Evolutionary conservation across 2,797 vertebrate genomes (phyloP).

Genomic region (Alauda arvensis): DNA sequence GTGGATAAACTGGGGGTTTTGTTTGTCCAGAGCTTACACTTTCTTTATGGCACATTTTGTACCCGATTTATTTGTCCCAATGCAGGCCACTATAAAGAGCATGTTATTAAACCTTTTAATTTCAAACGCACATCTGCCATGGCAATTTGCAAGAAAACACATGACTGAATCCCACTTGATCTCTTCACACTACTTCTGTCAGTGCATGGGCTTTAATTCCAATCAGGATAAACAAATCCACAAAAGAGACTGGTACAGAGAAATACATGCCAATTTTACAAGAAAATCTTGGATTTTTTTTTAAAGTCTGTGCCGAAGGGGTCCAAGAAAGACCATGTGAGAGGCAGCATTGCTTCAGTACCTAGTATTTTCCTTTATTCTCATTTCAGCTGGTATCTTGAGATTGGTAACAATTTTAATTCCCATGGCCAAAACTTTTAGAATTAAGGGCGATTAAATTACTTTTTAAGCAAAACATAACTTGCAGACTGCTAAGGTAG

Average conservation of each 20-base stretch:
- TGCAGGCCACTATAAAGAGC: neutral
- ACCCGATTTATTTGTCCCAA: neutral
- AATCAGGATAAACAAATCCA: constrained; percentile 12
- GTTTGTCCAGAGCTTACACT: neutral
- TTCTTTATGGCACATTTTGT: neutral
- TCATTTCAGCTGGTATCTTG: neutral
- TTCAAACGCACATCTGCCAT: neutral
- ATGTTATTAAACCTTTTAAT: constrained; percentile 39
- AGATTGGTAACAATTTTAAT: neutral
- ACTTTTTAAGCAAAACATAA: neutral
- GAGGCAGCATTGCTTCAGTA: neutral
- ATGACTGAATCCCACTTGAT: constrained; percentile 20
- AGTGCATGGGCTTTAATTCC: neutral
- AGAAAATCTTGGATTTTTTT: neutral
- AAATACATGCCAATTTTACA: neutral
- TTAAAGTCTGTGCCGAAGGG: neutral
- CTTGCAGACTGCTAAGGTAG: neutral
- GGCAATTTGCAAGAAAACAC: constrained; percentile 21
- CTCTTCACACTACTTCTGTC: neutral
- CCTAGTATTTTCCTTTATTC: neutral
- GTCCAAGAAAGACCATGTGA: neutral
- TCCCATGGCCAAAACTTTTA: neutral
- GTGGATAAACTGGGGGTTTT: neutral
- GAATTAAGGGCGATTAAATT: neutral
- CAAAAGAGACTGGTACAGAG: neutral